These are phyloP conservation scores for Palythoa caribaeorum DNA, from an alignment of 92 coral and sea anemone genomes.

Conservation along the genomic window DNA sequence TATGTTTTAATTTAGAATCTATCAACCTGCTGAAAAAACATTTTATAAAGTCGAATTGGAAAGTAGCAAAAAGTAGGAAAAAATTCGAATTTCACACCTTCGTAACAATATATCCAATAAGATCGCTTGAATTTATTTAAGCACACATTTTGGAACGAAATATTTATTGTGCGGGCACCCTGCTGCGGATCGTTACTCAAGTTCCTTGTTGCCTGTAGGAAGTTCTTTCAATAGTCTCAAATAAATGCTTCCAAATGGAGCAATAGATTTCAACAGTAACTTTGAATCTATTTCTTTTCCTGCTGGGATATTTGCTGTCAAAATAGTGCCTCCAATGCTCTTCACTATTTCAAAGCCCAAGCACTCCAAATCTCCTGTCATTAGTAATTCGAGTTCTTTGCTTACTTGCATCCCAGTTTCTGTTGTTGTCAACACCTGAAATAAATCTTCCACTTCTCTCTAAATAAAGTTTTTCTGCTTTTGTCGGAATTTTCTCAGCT, in stretches of 20 bases:
- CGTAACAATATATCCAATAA: no score
- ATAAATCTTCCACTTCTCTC: conserved; percentile 46
- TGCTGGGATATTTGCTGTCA: conserved; percentile 49
- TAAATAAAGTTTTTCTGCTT: conserved; percentile 52
- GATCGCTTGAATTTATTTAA: no score
- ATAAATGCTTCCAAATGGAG: conserved; percentile 62
- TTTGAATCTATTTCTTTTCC: conserved; percentile 72
- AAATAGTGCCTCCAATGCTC: conserved; percentile 55
- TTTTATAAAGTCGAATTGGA: no score
- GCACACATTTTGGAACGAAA: no score
- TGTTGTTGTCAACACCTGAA: conserved; percentile 46
- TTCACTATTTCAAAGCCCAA: conserved; percentile 62
- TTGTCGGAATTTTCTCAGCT: conserved; percentile 56
- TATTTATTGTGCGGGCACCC: no score
- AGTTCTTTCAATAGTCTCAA: conserved; percentile 20
- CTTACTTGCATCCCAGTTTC: conserved; percentile 53
- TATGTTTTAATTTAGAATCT: no score
- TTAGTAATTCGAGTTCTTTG: conserved; percentile 27
- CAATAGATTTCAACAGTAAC: conserved; percentile 67
- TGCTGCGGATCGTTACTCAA: no score
- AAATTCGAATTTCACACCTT: no score
- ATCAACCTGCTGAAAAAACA: no score
- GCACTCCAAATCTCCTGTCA: conserved; percentile 56
- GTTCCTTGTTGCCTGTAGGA: no score
- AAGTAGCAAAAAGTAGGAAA: no score